These are phyloP conservation scores for Stictonetta naevosa DNA, from an alignment of 2,113 vertebrate species.

Conservation along the genomic window DNA sequence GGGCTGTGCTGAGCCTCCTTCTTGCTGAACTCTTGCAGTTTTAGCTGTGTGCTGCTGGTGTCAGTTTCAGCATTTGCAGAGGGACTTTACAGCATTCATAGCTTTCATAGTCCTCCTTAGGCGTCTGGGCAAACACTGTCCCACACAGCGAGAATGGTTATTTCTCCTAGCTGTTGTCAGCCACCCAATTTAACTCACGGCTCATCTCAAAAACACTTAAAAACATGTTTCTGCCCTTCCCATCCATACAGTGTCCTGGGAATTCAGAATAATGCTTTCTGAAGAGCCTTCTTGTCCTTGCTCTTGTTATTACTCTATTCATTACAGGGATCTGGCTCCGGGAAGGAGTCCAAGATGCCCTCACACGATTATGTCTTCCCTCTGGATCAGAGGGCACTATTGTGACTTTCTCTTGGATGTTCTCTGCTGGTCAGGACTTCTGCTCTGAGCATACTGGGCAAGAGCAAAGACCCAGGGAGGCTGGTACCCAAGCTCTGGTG, in stretches of 20 bases:
- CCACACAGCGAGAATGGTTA: background rate
- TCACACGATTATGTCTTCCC: background rate
- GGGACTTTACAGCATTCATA: background rate
- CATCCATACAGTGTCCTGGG: background rate
- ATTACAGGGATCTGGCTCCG: background rate
- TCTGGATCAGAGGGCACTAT: background rate
- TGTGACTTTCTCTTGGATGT: background rate
- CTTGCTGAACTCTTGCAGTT: rapidly evolving
- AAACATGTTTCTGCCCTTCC: background rate
- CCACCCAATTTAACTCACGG: background rate
- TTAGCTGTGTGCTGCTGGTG: background rate
- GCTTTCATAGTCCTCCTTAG: background rate
- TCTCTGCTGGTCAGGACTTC: background rate
- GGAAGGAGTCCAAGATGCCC: background rate
- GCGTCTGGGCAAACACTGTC: background rate
- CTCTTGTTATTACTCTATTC: background rate
- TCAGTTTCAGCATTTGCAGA: background rate
- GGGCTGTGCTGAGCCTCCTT: background rate
- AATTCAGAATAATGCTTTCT: background rate
- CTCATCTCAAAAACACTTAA: background rate
- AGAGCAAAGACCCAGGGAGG: background rate
- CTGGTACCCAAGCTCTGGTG: background rate
- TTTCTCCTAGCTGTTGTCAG: background rate
- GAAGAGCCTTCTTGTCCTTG: background rate
- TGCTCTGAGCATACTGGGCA: background rate